These are phyloP conservation scores for Zaprionus lineosus DNA, from an alignment of 2,888 invertebrate genomes.

Conservation along the genomic window DNA sequence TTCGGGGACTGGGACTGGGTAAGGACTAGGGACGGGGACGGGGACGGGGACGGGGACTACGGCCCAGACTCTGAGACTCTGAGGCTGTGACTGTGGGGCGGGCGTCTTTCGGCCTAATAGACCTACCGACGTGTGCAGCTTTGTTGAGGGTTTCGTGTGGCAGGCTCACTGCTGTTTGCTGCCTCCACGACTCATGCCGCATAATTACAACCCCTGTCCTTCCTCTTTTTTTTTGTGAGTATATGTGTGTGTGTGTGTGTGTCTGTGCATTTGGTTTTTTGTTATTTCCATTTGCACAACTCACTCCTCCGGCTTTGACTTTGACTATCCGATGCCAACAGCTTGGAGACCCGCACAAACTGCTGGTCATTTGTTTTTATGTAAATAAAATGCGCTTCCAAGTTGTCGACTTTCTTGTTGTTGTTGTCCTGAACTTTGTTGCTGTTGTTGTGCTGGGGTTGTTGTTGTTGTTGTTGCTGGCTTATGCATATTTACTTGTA, in stretches of 20 bases:
- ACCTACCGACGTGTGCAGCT: conserved; percentile 46
- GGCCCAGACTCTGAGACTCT: too few relatives aligned
- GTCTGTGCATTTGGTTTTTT: neutral
- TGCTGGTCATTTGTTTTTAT: conserved; percentile 76
- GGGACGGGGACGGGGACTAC: too few relatives aligned
- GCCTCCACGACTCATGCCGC: conserved; percentile 19
- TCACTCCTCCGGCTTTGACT: conserved; percentile 43
- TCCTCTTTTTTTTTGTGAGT: conserved; percentile 12
- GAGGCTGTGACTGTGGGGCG: too few relatives aligned
- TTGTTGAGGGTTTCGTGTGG: conserved; percentile 36
- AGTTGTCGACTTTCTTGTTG: conserved; percentile 41
- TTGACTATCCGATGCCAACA: conserved; percentile 28
- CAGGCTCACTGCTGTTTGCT: conserved; percentile 1
- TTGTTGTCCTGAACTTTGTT: conserved; percentile 18
- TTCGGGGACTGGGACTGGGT: neutral
- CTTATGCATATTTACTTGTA: conserved; percentile 49
- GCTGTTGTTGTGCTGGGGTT: conserved; percentile 25
- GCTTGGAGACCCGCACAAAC: conserved; percentile 60
- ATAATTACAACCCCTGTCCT: conserved; percentile 57
- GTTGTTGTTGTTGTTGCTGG: conserved; percentile 30
- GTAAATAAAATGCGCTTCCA: conserved; percentile 72
- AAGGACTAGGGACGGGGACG: too few relatives aligned
- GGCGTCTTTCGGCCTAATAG: conserved; percentile 52
- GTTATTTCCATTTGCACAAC: conserved; percentile 34
- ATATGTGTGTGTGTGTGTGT: too few relatives aligned